These are phyloP conservation scores for Pipistrellus pipistrellus DNA, from an alignment of 2,797 vertebrate genomes.

Conservation along the genomic window DNA sequence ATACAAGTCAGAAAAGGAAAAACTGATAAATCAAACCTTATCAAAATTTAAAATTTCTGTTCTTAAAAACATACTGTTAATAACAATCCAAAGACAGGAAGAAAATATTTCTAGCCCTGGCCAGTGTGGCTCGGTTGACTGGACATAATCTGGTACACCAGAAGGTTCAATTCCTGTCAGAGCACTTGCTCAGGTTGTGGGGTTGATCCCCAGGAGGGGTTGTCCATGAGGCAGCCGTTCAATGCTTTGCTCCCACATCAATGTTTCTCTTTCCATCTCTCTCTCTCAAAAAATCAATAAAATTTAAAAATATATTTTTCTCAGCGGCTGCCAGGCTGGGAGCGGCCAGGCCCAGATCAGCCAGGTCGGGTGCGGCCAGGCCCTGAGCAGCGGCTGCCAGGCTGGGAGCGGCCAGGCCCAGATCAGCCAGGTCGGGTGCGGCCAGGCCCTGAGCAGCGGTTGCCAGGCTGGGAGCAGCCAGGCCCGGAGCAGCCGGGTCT, in stretches of 20 bases:
- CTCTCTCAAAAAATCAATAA: neutral
- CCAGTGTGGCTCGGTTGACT: neutral
- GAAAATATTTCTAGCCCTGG: neutral
- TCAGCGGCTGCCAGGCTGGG: no score
- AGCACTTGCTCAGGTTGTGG: no score
- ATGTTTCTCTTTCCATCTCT: neutral
- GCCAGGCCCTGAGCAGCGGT: no score
- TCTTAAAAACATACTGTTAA: neutral
- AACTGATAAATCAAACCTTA: neutral
- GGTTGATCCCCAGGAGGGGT: neutral
- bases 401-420: no score
- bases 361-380: no score
- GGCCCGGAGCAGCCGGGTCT: no score
- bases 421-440: no score
- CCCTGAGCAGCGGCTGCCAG: no score
- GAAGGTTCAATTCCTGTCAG: neutral
- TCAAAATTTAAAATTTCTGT: constrained; percentile 10
- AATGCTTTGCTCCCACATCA: neutral
- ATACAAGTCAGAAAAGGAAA: constrained; percentile 1
- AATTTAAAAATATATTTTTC: neutral
- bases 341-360: no score
- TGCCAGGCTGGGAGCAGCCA: no score
- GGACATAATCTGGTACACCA: neutral
- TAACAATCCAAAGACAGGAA: neutral
- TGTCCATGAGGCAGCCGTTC: neutral